Conservation (phyloP, 1,140 invertebrate genomes). For the Eriocheir sinensis region DNA sequence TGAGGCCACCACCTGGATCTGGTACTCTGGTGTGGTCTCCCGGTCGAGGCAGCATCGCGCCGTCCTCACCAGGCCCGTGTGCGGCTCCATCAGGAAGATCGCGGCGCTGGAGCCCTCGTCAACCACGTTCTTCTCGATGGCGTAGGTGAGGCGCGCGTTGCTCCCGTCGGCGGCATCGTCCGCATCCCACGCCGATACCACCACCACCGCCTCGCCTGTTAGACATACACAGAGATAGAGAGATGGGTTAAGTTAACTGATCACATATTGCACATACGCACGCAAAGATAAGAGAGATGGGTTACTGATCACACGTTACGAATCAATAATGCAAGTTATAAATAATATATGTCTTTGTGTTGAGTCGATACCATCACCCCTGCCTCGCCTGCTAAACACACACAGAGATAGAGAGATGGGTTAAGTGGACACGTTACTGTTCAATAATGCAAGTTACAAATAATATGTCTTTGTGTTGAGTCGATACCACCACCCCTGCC, state of each 20-base stretch:
- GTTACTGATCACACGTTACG: too few species aligned
- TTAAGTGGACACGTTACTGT: too few species aligned
- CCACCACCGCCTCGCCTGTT: slow-evolving; percentile 7
- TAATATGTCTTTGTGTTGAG: too few species aligned
- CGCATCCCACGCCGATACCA: slow-evolving; percentile 18
- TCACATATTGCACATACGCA: too few species aligned
- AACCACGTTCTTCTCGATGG: slow-evolving; percentile 42
- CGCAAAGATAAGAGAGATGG: background rate
- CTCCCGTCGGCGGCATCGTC: slow-evolving; percentile 18
- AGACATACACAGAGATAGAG: background rate
- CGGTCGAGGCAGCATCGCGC: slow-evolving; percentile 17
- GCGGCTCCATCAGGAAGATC: slow-evolving; percentile 4
- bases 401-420: background rate
- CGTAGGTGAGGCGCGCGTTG: slow-evolving; percentile 43
- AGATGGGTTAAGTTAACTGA: too few species aligned
- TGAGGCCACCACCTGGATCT: slow-evolving; percentile 31
- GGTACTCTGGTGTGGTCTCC: slow-evolving; percentile 35
- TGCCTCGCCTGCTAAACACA: background rate
- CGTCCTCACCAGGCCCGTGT: slow-evolving; percentile 15
- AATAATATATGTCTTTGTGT: too few species aligned
- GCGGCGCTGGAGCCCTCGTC: background rate
- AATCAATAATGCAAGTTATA: too few species aligned
- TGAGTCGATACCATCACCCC: slow-evolving; percentile 28
- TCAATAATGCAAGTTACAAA: too few species aligned
- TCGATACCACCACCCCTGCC: slow-evolving; percentile 13